phyloP scores from a whole-genome alignment of 37 sponge, comb jelly and placozoan species.

The Cladorhizidae sp. region DNA sequence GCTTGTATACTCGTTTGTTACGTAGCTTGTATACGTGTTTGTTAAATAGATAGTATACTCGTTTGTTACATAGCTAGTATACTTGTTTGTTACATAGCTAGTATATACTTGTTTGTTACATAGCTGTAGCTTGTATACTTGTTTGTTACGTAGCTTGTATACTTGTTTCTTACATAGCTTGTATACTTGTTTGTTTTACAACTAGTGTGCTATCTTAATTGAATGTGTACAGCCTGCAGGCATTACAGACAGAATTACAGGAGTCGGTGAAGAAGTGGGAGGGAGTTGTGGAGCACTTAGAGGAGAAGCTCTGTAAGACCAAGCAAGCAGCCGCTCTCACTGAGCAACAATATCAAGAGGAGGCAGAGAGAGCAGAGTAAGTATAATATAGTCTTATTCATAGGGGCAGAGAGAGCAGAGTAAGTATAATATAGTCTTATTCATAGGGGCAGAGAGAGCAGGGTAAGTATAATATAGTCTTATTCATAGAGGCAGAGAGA shows the following conservation, averaged over 20 bases:
- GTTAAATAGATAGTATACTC: not conserved
- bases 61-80: too few relatives aligned
- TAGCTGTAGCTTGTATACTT: too few relatives aligned
- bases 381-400: too few relatives aligned
- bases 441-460: too few relatives aligned
- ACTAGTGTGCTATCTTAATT: too few relatives aligned
- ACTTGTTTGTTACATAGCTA: not conserved
- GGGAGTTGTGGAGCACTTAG: conserved; percentile 1
- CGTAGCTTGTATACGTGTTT: not conserved
- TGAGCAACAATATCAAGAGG: conserved; percentile 1
- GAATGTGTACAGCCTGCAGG: conserved; percentile 34
- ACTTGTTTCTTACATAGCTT: not conserved
- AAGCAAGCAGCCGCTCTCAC: not conserved
- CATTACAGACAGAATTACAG: conserved; percentile 1
- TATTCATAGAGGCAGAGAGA: too few relatives aligned
- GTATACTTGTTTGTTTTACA: not conserved
- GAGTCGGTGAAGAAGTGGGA: not conserved
- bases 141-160: too few relatives aligned
- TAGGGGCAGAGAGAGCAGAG: too few relatives aligned
- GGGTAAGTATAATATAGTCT: too few relatives aligned
- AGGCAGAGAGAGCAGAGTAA: conserved; percentile 9
- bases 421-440: too few relatives aligned
- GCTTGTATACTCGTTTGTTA: too few relatives aligned
- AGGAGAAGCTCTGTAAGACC: conserved; percentile 13
- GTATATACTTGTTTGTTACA: not conserved